phyloP scores from a whole-genome alignment of 2,888 invertebrate genomes.

The Sylvicola fuscatus region DNA sequence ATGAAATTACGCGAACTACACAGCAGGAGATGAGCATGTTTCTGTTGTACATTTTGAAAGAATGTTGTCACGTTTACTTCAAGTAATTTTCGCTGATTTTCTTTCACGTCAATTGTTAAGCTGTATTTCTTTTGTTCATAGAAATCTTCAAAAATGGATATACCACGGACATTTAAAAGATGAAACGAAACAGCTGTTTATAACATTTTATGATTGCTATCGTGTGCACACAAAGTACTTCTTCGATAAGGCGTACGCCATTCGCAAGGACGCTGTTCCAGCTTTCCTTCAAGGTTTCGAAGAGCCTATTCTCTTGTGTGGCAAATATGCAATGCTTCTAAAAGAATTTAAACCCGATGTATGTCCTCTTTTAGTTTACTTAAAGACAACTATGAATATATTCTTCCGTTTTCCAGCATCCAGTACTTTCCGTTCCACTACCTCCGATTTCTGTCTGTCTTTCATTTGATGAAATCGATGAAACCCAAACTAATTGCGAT shows the following conservation, averaged over 20 bases:
- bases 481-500: conserved; percentile 11
- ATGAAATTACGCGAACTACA: conserved; percentile 16
- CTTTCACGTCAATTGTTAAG: conserved; percentile 1
- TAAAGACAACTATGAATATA: not conserved
- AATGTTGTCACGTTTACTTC: conserved; percentile 21
- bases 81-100: conserved; percentile 9
- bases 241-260: conserved; percentile 20
- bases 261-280: conserved; percentile 29
- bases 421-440: conserved; percentile 16
- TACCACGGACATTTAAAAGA: conserved; percentile 69
- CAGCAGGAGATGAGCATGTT: conserved; percentile 17
- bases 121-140: conserved; percentile 4
- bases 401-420: conserved; percentile 13
- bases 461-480: conserved; percentile 15
- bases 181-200: conserved; percentile 66
- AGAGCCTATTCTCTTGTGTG: conserved; percentile 46
- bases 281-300: conserved; percentile 43
- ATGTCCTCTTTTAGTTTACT: conserved; percentile 6
- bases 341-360: conserved; percentile 49
- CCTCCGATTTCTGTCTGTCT: conserved; percentile 20
- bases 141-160: conserved; percentile 55
- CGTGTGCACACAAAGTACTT: conserved; percentile 20
- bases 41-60: conserved; percentile 17
- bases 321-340: conserved; percentile 49
- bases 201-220: conserved; percentile 23